Evolutionary conservation across 2,113 vertebrate species (phyloP).

Genomic region (Scomber scombrus): DNA sequence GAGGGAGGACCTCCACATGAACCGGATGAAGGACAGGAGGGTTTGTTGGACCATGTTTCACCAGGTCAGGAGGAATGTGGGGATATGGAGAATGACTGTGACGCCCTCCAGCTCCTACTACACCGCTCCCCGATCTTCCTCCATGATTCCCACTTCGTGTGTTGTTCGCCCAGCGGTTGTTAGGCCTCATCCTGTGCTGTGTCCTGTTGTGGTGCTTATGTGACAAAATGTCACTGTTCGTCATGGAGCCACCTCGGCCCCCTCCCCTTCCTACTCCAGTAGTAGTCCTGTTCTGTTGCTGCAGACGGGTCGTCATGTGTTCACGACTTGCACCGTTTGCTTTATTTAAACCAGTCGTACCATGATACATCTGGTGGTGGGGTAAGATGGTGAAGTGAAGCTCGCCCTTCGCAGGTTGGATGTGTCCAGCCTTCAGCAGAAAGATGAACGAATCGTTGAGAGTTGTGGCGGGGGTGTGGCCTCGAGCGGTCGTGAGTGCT

Average conservation of each 20-base stretch:
- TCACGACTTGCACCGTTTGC: constrained; percentile 31
- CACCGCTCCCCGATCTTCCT: constrained; percentile 23
- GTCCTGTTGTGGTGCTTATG: constrained; percentile 73
- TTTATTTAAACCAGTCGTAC: constrained; percentile 27
- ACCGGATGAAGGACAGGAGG: constrained; percentile 54
- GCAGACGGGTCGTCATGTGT: constrained; percentile 15
- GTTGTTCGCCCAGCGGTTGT: constrained; percentile 74
- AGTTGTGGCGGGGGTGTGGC: constrained; percentile 61
- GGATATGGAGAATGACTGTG: constrained; percentile 19
- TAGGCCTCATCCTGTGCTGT: constrained; percentile 64
- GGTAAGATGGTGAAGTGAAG: constrained; percentile 89
- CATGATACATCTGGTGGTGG: constrained; percentile 73
- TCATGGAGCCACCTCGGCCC: constrained; percentile 16
- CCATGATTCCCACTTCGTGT: constrained; percentile 51
- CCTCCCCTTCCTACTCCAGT: constrained; percentile 13
- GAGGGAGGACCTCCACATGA: constrained; percentile 71
- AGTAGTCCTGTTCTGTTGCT: constrained; percentile 53
- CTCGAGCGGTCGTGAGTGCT: constrained; percentile 52
- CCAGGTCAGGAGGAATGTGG: constrained; percentile 45
- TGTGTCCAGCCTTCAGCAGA: constrained; percentile 86
- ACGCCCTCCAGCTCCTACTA: constrained; percentile 31
- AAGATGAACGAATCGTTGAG: constrained; percentile 91
- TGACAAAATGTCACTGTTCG: constrained; percentile 63
- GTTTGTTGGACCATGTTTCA: constrained; percentile 39
- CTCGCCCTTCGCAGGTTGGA: constrained; percentile 87